Percentiles rank a stretch among this genome's conserved stretches.
phyloP scores from a whole-genome alignment of 92 coral and sea anemone genomes.

The Palythoa heliodiscus region DNA sequence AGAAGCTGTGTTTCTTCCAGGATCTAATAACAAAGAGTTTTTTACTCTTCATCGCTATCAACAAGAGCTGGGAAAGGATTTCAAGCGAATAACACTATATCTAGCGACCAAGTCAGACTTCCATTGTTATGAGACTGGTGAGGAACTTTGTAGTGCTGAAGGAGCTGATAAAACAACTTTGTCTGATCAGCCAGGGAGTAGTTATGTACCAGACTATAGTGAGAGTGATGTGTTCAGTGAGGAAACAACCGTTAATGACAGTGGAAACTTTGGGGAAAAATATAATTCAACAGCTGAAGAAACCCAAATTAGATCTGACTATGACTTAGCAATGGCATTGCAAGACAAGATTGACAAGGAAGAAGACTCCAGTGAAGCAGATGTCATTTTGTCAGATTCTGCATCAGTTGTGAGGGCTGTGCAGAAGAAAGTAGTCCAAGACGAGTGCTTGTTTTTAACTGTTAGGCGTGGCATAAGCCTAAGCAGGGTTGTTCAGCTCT shows the following conservation, averaged over 20 bases:
- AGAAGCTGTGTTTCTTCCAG: constrained; percentile 41
- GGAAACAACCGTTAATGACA: constrained; percentile 20
- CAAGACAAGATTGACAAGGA: constrained; percentile 42
- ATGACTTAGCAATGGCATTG: constrained; percentile 24
- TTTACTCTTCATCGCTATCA: constrained; percentile 41
- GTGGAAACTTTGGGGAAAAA: constrained; percentile 17
- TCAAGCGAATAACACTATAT: constrained; percentile 22
- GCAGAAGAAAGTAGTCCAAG: constrained; percentile 19
- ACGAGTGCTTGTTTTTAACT: constrained; percentile 2
- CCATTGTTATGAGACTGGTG: constrained; percentile 30
- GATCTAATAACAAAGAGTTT: constrained; percentile 30
- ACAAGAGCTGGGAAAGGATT: constrained; percentile 35
- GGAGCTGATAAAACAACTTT: constrained; percentile 3
- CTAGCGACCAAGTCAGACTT: constrained; percentile 36
- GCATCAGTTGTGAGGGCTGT: constrained; percentile 25
- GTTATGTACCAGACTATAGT: constrained; percentile 12
- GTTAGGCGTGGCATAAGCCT: constrained; percentile 10
- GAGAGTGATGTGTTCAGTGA: not conserved
- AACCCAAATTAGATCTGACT: constrained; percentile 38
- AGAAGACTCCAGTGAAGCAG: constrained; percentile 24
- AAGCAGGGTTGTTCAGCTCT: constrained; percentile 22
- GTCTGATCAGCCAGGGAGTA: constrained; percentile 24
- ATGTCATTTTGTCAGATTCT: not conserved
- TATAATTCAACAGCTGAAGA: constrained; percentile 8
- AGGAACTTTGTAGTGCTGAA: constrained; percentile 28